Percentiles rank a stretch among this genome's conserved stretches.
Evolutionary conservation across 64 coral and sea anemone species (phyloP).

Genomic region (Cladopsammia gracilis): DNA sequence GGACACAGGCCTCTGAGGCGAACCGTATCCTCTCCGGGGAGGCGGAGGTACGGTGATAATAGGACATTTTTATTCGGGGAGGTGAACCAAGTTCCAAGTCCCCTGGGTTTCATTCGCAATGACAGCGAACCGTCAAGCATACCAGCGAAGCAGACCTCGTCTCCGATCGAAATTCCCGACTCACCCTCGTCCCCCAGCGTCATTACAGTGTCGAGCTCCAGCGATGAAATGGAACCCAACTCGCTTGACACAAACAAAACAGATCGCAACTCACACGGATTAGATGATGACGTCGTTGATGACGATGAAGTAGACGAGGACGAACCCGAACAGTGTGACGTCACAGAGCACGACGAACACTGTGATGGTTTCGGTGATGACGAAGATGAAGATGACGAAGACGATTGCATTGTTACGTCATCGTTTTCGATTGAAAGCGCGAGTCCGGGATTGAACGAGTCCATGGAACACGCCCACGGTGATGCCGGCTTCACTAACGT

Average conservation of each 20-base stretch:
- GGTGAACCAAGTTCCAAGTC: slow-evolving; percentile 24
- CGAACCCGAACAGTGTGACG: slow-evolving; percentile 45
- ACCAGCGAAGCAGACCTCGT: slow-evolving; percentile 69
- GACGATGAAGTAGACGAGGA: slow-evolving; percentile 58
- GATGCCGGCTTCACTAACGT: slow-evolving; percentile 29
- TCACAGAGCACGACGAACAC: slow-evolving; percentile 72
- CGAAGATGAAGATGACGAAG: slow-evolving; percentile 85
- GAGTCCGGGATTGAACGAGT: slow-evolving; percentile 84
- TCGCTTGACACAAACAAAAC: slow-evolving; percentile 79
- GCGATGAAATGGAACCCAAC: slow-evolving; percentile 94
- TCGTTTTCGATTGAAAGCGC: slow-evolving; percentile 85
- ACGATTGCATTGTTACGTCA: slow-evolving; percentile 95
- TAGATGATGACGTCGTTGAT: slow-evolving; percentile 36
- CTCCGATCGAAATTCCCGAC: slow-evolving; percentile 97
- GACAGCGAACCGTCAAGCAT: slow-evolving; percentile 11
- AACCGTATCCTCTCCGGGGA: slow-evolving; percentile 62
- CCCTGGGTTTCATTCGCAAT: slow-evolving; percentile 14
- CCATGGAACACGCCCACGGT: slow-evolving; percentile 42
- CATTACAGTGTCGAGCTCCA: slow-evolving; percentile 99
- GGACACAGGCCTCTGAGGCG: slow-evolving; percentile 34
- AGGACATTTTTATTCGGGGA: slow-evolving; percentile 44
- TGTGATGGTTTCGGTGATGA: slow-evolving; percentile 87
- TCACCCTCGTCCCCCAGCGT: slow-evolving; percentile 93
- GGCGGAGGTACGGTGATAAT: slow-evolving; percentile 20
- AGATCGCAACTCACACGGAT: slow-evolving; percentile 22